phyloP scores from a whole-genome alignment of 2,797 vertebrate species.

The Distichodus sexfasciatus region DNA sequence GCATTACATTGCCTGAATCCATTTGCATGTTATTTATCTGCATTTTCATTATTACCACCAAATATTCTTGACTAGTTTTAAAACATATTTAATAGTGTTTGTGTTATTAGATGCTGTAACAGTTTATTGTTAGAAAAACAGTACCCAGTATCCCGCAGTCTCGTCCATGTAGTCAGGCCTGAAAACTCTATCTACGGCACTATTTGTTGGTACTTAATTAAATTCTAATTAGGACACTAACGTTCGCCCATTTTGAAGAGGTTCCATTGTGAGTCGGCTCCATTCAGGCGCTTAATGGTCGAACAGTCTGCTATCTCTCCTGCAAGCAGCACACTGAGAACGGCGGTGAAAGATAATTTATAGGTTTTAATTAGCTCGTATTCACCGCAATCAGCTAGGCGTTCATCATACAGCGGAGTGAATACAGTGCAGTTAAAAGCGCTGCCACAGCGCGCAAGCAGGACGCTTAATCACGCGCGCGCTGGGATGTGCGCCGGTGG shows the following conservation, averaged over 20 bases:
- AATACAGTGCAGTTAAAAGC: slow-evolving; percentile 82
- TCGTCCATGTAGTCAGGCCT: slow-evolving; percentile 58
- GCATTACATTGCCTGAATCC: too few species aligned
- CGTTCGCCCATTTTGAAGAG: slow-evolving; percentile 48
- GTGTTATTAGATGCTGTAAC: too few species aligned
- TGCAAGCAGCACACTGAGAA: slow-evolving; percentile 80
- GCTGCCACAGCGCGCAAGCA: slow-evolving; percentile 82
- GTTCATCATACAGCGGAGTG: slow-evolving; percentile 84
- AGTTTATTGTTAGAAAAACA: background rate
- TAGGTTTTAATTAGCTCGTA: slow-evolving; percentile 91
- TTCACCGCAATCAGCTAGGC: slow-evolving; percentile 86
- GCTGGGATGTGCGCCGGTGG: slow-evolving; percentile 65
- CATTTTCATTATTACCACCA: too few species aligned
- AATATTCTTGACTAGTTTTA: too few species aligned
- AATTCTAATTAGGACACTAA: slow-evolving; percentile 86
- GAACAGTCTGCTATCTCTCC: slow-evolving; percentile 82
- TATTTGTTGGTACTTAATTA: slow-evolving; percentile 82
- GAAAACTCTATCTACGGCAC: slow-evolving; percentile 84
- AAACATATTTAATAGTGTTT: too few species aligned
- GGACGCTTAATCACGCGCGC: slow-evolving; percentile 84
- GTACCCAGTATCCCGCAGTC: background rate
- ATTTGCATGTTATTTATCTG: too few species aligned
- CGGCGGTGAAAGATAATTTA: slow-evolving; percentile 85
- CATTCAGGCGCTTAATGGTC: slow-evolving; percentile 82
- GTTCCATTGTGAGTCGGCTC: slow-evolving; percentile 79